phyloP scores from a whole-genome alignment of 2,797 vertebrate species.

The Myioborus miniatus region DNA sequence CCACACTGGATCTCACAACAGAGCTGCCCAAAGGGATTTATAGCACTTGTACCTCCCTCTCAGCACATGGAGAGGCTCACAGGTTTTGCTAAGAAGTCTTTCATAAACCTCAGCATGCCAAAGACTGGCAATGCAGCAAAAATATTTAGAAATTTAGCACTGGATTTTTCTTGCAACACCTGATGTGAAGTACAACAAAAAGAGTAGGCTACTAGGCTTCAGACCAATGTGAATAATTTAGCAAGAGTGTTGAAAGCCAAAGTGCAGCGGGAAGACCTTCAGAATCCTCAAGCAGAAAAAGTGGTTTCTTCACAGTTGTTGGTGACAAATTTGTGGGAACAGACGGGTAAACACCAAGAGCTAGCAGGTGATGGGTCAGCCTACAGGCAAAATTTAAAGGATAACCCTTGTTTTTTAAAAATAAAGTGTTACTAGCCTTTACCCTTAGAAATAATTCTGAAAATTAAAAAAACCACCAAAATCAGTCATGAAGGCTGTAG shows the following conservation, averaged over 20 bases:
- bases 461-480: background rate
- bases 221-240: background rate
- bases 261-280: background rate
- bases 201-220: background rate
- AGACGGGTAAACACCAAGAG: background rate
- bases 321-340: background rate
- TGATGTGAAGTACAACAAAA: background rate
- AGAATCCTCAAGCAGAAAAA: background rate
- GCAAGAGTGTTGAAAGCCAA: background rate
- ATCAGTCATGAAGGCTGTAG: background rate
- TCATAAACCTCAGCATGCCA: background rate
- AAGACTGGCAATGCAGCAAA: background rate
- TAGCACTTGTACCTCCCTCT: background rate
- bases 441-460: background rate
- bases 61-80: background rate
- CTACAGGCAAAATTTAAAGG: background rate
- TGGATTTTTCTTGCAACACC: background rate
- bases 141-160: background rate
- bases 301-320: background rate
- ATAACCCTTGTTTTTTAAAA: background rate
- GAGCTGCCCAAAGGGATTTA: background rate
- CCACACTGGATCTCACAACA: background rate
- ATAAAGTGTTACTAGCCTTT: background rate
- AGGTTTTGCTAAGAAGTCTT: background rate
- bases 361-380: background rate